Evolutionary conservation across 2,888 invertebrate species (phyloP), one percentile per base, ranked within the genome.

Genomic region (Meiosimyza platycephala): DNA sequence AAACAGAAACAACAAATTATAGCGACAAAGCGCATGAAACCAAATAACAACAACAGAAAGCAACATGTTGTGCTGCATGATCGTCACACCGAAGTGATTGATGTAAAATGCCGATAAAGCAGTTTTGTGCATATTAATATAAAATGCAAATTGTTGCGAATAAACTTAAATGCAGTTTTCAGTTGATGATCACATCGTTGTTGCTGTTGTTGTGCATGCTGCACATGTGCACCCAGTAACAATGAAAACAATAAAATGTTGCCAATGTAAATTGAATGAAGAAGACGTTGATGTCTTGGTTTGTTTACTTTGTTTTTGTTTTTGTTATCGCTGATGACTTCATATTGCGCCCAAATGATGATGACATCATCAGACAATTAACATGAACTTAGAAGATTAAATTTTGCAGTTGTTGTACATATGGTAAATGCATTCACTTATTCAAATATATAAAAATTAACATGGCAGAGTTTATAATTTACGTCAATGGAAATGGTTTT

Each of bases 301-400:
- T 3, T 48, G 47, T 63, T 63, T 57, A 13, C 28, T 18, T 22
- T 57, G 55, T 57, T 57, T 16, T 55, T 54, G 13, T 54, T 15
- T 11, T 12, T n/a, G 9, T 57, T 4, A 6, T 16, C 16, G 47
- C 48, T 47, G 63, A 48, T 63, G 63, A 63, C 48, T 48, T 48
- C 63, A 63, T 63, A 63, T 63, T 16, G n/a, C 48, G n/a, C 18
- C 15, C 63, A 40, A 40, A 57, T 40, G 63, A 47, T 63, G 63
- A 47, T 63, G 63, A 63, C 63, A 63, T 63, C 63, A 63, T 16
- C 47, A 47, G 1, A 7, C n/a, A 16, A 16, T 2, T 40, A 40
- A 40, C 40, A 40, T 40, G 40, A 40, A 40, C 40, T 40, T 40
- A 40, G 9, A 40, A 40, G 40, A 40, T 40, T 40, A 40, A 40